Percentiles rank a stretch among this genome's conserved stretches.
phyloP scores from a whole-genome alignment of 1,140 invertebrate species.

The Drosophila suzukii region DNA sequence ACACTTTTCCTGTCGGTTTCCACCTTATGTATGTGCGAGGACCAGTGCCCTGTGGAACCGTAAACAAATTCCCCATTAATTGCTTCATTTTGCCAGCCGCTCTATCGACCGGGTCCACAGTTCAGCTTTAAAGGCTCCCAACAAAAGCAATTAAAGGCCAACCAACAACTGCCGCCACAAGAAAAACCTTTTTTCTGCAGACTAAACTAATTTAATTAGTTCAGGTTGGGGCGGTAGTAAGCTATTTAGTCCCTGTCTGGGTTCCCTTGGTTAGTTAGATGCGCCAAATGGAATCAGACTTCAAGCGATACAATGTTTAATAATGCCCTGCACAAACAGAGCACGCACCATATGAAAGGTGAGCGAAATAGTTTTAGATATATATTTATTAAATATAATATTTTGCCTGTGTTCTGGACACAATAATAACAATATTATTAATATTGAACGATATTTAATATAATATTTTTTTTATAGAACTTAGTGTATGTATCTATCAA shows the following conservation, averaged over 20 bases:
- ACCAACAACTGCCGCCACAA: conserved; percentile 13
- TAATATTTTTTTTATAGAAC: too few species aligned
- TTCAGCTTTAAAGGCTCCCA: conserved; percentile 43
- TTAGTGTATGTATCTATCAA: too few species aligned
- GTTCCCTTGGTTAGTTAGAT: conserved; percentile 44
- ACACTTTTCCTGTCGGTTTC: conserved; percentile 35
- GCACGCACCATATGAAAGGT: conserved; percentile 30
- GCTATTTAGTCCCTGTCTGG: conserved; percentile 32
- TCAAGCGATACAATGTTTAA: conserved; percentile 62
- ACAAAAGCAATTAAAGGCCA: conserved; percentile 63
- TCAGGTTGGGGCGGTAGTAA: conserved; percentile 14
- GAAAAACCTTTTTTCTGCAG: conserved; percentile 54
- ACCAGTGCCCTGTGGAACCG: conserved; percentile 16
- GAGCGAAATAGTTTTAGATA: conserved; percentile 12
- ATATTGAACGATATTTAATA: too few species aligned
- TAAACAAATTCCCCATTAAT: conserved; percentile 72
- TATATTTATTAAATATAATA: not conserved
- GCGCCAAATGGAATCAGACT: conserved; percentile 69
- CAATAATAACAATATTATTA: too few species aligned
- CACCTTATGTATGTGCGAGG: conserved; percentile 4
- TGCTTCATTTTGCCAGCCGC: conserved; percentile 55
- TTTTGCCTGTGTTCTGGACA: not conserved
- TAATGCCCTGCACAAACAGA: conserved; percentile 34
- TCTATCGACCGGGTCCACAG: conserved; percentile 7
- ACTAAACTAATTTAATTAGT: conserved; percentile 76